Conservation (phyloP, 1,140 invertebrate genomes). For the Pachypeltis micranthus region DNA sequence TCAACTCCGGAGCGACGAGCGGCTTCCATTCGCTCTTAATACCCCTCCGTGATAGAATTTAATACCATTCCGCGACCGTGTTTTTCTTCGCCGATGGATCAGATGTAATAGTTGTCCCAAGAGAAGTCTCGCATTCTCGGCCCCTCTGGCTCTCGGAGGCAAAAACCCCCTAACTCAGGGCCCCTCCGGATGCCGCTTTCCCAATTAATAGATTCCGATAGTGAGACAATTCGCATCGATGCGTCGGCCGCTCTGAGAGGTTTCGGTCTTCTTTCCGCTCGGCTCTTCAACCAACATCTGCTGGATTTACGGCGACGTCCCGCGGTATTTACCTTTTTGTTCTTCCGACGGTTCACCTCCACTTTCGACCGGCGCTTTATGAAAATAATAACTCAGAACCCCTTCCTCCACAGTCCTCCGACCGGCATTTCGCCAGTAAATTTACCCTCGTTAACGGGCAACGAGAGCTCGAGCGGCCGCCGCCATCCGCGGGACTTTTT, state of each 20-base stretch:
- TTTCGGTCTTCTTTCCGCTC: background rate
- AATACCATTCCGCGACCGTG: background rate
- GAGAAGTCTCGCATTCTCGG: background rate
- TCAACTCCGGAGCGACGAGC: too few relatives aligned
- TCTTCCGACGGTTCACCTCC: background rate
- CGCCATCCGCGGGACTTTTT: background rate
- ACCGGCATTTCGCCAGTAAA: too few relatives aligned
- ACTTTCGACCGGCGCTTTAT: background rate
- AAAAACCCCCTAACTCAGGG: constrained; percentile 1
- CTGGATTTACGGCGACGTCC: background rate
- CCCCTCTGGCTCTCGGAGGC: background rate
- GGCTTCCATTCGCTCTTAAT: constrained; percentile 1
- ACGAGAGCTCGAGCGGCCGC: background rate
- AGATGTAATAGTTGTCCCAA: constrained; percentile 2
- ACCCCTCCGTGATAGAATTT: constrained; percentile 8
- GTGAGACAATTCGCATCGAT: constrained; percentile 9
- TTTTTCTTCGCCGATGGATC: constrained; percentile 3
- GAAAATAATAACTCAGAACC: background rate
- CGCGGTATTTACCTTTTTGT: background rate
- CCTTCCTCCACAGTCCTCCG: too few relatives aligned
- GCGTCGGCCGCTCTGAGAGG: background rate
- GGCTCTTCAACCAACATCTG: background rate
- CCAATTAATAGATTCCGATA: constrained; percentile 8
- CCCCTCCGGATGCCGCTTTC: background rate
- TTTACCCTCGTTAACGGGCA: too few relatives aligned